A percentile compares a stretch with the other conserved stretches of the same genome.
Evolutionary conservation across 2,797 vertebrate species (phyloP).

Genomic region (Melanotaenia nigrans): DNA sequence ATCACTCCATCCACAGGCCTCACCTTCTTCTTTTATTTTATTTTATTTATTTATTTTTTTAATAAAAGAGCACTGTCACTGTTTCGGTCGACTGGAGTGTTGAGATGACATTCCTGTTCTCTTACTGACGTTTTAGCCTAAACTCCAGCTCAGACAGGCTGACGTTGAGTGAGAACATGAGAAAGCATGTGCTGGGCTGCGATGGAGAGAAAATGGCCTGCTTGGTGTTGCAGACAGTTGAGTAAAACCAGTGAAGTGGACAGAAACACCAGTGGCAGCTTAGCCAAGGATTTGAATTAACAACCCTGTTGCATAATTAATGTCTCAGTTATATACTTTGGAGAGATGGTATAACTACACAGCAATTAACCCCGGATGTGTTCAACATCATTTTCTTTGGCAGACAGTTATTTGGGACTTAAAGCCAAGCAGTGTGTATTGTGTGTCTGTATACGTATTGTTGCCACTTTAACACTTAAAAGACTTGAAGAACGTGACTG

Average conservation of each 20-base stretch:
- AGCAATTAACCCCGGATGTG: slow-evolving; percentile 14
- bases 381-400: slow-evolving; percentile 44
- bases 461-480: slow-evolving; percentile 10
- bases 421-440: slow-evolving; percentile 21
- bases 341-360: slow-evolving; percentile 24
- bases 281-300: slow-evolving; percentile 40
- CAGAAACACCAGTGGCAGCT: slow-evolving; percentile 27
- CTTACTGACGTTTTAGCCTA: slow-evolving; percentile 39
- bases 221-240: slow-evolving; percentile 28
- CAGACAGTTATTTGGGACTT: slow-evolving; percentile 15
- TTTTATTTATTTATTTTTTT: slow-evolving; percentile 4
- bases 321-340: slow-evolving; percentile 29
- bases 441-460: slow-evolving; percentile 8
- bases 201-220: slow-evolving; percentile 21
- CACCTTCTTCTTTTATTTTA: slow-evolving; percentile 37
- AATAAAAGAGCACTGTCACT: slow-evolving; percentile 43
- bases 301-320: slow-evolving; percentile 44
- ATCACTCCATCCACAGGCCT: slow-evolving; percentile 60
- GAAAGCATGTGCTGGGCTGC: slow-evolving; percentile 17
- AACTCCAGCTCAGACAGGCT: slow-evolving; percentile 33
- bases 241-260: slow-evolving; percentile 21
- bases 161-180: slow-evolving; percentile 21
- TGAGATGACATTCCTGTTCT: slow-evolving; percentile 61
- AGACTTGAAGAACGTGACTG: slow-evolving; percentile 13
- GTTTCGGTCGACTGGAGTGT: slow-evolving; percentile 64